Evolutionary conservation across 2,888 invertebrate genomes (phyloP).

Genomic region (Aphrophora alni): DNA sequence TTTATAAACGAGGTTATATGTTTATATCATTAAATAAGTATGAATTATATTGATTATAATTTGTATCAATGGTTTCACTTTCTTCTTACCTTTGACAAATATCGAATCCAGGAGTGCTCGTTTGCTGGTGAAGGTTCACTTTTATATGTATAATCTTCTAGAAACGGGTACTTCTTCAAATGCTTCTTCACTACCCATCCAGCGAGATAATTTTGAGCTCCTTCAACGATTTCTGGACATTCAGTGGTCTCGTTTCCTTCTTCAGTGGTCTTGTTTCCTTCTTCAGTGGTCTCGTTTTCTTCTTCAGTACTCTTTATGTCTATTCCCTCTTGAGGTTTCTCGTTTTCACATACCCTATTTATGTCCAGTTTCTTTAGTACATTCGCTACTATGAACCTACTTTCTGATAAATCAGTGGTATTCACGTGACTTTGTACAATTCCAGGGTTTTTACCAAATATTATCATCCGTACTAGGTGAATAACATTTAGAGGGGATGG

Average conservation of each 20-base stretch:
- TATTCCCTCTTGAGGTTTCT: too few relatives aligned
- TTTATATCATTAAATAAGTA: too few relatives aligned
- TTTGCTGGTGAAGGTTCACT: background rate
- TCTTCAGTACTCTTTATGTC: too few relatives aligned
- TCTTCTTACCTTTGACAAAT: too few relatives aligned
- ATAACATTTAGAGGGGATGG: background rate
- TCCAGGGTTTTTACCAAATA: conserved; percentile 2
- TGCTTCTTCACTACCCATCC: conserved; percentile 13
- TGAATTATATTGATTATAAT: background rate
- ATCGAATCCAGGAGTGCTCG: background rate
- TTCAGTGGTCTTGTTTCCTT: background rate
- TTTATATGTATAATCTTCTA: background rate
- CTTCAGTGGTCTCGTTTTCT: background rate
- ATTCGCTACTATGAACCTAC: too few relatives aligned
- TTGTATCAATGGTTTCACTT: background rate
- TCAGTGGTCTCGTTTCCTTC: too few relatives aligned
- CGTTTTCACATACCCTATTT: too few relatives aligned
- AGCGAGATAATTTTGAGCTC: conserved; percentile 15
- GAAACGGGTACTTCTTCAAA: background rate
- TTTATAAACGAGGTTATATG: too few relatives aligned
- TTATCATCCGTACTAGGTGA: background rate
- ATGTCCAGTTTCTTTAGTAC: too few relatives aligned
- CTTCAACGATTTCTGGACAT: background rate
- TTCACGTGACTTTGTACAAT: conserved; percentile 3
- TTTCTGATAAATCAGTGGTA: too few relatives aligned